Conservation (phyloP, 1,140 invertebrate genomes). For the Geopemphigus sp. region DNA sequence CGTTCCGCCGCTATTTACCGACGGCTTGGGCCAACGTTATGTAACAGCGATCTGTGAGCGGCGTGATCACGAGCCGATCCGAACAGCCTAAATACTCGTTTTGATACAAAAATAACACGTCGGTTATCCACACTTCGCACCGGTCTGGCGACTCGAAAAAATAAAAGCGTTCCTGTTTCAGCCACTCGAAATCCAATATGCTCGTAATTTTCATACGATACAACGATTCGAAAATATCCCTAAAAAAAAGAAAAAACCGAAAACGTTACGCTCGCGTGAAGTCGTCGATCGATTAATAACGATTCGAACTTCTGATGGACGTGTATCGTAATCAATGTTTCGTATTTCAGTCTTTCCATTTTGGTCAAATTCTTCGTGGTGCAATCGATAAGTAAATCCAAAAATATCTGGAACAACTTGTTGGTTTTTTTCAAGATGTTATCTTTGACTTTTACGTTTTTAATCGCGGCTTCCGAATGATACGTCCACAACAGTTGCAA, state of each 20-base stretch:
- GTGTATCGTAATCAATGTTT: constrained; percentile 95
- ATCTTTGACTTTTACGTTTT: constrained; percentile 84
- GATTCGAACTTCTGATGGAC: constrained; percentile 84
- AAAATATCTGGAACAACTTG: constrained; percentile 85
- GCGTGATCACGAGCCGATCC: constrained; percentile 83
- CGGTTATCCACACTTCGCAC: constrained; percentile 81
- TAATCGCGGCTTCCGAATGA: constrained; percentile 83
- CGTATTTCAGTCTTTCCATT: constrained; percentile 91
- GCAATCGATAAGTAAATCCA: constrained; percentile 92
- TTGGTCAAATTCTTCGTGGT: constrained; percentile 88
- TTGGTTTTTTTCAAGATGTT: constrained; percentile 96
- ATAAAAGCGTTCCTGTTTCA: constrained; percentile 94
- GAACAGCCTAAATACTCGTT: constrained; percentile 93
- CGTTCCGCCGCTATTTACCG: not conserved
- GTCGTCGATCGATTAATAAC: not conserved
- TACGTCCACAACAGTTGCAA: constrained; percentile 97
- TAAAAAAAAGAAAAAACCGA: constrained; percentile 54
- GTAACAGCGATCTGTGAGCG: constrained; percentile 87
- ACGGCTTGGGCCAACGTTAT: constrained; percentile 70
- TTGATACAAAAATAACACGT: constrained; percentile 83
- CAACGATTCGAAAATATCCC: constrained; percentile 59
- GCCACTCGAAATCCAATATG: constrained; percentile 92
- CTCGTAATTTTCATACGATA: constrained; percentile 81
- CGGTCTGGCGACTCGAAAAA: constrained; percentile 87
- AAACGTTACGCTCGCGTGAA: no score